Evolutionary conservation across 1,140 invertebrate species (phyloP).

Genomic region (Aphis craccivora): DNA sequence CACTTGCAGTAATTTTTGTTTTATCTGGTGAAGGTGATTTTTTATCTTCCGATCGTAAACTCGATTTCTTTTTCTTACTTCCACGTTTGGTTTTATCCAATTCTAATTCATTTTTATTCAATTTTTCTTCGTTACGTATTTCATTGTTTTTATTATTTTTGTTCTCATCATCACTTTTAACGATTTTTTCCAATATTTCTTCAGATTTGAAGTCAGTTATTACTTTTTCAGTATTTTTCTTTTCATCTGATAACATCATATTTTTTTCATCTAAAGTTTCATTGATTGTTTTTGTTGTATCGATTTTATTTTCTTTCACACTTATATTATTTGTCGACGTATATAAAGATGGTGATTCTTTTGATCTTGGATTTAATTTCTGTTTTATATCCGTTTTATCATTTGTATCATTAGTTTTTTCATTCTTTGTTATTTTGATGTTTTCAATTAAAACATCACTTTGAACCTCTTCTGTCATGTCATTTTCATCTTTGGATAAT

Average conservation of each 20-base stretch:
- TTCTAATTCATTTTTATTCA: not conserved
- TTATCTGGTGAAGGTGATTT: slow-evolving; percentile 57
- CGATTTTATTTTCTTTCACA: not conserved
- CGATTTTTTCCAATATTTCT: not conserved
- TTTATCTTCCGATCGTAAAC: slow-evolving; percentile 59
- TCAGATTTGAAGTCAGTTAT: not conserved
- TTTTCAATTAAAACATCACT: not conserved
- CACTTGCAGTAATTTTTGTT: slow-evolving; percentile 60
- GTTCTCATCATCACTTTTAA: not conserved
- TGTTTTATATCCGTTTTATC: not conserved
- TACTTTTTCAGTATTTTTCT: slow-evolving; percentile 46
- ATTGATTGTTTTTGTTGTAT: not conserved
- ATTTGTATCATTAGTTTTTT: not conserved
- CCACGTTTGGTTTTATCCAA: not conserved
- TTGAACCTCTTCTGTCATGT: not conserved
- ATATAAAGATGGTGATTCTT: slow-evolving; percentile 42
- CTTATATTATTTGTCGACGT: not conserved
- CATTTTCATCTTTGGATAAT: not conserved
- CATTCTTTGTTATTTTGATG: not conserved
- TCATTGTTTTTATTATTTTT: not conserved
- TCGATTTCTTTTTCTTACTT: slow-evolving; percentile 45
- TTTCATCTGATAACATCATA: slow-evolving; percentile 36
- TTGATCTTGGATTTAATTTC: slow-evolving; percentile 29
- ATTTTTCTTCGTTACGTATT: slow-evolving; percentile 8
- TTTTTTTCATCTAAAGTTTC: not conserved